phyloP scores from a whole-genome alignment of 2,797 vertebrate genomes.

The Clarias pachynema region DNA sequence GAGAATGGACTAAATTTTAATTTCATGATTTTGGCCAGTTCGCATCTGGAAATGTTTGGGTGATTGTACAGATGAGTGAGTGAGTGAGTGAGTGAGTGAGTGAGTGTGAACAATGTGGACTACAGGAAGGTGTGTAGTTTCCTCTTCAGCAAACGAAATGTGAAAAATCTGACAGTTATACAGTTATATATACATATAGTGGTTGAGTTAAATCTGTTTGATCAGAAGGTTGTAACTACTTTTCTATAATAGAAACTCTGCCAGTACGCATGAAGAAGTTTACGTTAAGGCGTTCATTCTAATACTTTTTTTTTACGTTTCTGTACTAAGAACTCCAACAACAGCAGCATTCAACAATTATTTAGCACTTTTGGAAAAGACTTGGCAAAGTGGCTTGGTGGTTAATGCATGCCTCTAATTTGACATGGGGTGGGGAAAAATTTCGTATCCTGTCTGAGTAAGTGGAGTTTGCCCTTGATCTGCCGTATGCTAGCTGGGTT shows the following conservation, averaged over 20 bases:
- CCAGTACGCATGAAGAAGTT: not conserved
- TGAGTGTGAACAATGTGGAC: not conserved
- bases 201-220: not conserved
- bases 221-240: not conserved
- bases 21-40: not conserved
- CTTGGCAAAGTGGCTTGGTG: too few relatives aligned
- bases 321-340: not conserved
- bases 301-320: not conserved
- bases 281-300: not conserved
- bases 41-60: slow-evolving; percentile 3
- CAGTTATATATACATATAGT: not conserved
- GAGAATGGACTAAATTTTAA: not conserved
- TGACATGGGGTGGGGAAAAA: too few relatives aligned
- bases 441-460: too few relatives aligned
- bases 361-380: too few relatives aligned
- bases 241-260: not conserved
- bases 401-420: too few relatives aligned
- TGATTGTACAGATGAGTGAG: not conserved
- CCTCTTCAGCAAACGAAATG: not conserved
- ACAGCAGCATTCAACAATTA: too few relatives aligned
- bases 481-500: too few relatives aligned
- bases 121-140: not conserved
- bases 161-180: not conserved
- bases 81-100: not conserved
- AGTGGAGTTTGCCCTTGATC: too few relatives aligned